A percentile compares a stretch with the other conserved stretches of the same genome.
phyloP scores from a whole-genome alignment of 2,888 invertebrate species.

The Aspidiotus rigidus region DNA sequence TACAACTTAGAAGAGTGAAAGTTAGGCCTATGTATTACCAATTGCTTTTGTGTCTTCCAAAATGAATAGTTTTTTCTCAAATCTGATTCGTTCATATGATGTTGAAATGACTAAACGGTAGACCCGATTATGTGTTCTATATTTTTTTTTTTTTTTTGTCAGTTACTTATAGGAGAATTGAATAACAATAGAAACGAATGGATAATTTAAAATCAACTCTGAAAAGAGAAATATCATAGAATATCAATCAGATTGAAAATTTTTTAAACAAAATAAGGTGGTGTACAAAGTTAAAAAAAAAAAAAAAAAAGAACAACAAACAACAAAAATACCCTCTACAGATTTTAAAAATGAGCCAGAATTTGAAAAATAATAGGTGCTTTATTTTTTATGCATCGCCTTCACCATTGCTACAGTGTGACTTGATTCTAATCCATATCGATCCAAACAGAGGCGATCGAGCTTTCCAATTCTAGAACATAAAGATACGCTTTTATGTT shows the following conservation, averaged over 20 bases:
- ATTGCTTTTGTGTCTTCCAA: not conserved
- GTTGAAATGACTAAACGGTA: too few species aligned
- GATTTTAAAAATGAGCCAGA: not conserved
- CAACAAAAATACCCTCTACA: not conserved
- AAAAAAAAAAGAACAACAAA: not conserved
- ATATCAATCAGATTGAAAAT: too few species aligned
- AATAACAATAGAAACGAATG: too few species aligned
- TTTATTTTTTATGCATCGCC: constrained; percentile 7
- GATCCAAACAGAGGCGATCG: constrained; percentile 51
- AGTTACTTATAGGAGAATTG: too few species aligned
- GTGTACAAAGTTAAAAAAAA: not conserved
- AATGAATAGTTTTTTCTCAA: too few species aligned
- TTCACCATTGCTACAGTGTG: constrained; percentile 38
- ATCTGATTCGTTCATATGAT: too few species aligned
- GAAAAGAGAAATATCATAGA: too few species aligned
- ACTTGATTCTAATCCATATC: constrained; percentile 52
- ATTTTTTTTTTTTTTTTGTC: too few species aligned
- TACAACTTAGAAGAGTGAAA: not conserved
- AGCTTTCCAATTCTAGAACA: constrained; percentile 51
- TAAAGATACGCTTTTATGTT: constrained; percentile 31
- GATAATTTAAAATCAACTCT: too few species aligned
- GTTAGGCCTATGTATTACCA: not conserved
- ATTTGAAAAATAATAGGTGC: not conserved
- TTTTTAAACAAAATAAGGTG: too few species aligned
- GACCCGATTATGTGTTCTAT: too few species aligned